Percentiles rank a stretch among this genome's conserved stretches.
phyloP scores from a whole-genome alignment of 2,113 vertebrate genomes.

The Macrotis lagotis region DNA sequence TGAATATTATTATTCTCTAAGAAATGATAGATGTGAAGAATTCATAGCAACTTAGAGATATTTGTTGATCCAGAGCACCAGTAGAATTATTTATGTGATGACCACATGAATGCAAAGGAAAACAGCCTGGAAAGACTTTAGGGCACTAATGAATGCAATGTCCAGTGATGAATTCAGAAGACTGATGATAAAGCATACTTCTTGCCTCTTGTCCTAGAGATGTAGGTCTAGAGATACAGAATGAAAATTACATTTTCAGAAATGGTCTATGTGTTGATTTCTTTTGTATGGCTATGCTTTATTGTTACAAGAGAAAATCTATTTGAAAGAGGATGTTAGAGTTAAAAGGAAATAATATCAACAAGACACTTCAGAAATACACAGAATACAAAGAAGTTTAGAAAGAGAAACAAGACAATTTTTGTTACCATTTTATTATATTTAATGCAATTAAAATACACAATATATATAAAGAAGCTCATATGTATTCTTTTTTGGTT shows the following conservation, averaged over 20 bases:
- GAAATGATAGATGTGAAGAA: neutral
- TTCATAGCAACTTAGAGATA: neutral
- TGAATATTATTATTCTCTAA: neutral
- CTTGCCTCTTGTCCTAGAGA: neutral
- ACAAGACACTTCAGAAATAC: neutral
- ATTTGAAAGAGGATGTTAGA: neutral
- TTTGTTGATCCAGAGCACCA: neutral
- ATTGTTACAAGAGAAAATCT: neutral
- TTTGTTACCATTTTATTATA: neutral
- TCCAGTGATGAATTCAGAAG: neutral
- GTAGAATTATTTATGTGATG: neutral
- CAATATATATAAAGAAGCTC: neutral
- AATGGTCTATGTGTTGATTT: neutral
- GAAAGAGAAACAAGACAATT: neutral
- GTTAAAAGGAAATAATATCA: neutral
- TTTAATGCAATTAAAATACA: neutral
- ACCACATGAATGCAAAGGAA: neutral
- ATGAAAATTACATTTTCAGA: neutral
- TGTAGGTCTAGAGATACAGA: neutral
- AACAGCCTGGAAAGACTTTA: neutral
- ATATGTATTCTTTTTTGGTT: neutral
- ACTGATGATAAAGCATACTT: neutral
- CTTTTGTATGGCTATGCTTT: neutral
- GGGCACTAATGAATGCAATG: neutral
- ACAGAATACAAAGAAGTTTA: neutral